These are phyloP conservation scores for Tapirus terrestris DNA, from an alignment of 2,113 vertebrate genomes.

Conservation along the genomic window DNA sequence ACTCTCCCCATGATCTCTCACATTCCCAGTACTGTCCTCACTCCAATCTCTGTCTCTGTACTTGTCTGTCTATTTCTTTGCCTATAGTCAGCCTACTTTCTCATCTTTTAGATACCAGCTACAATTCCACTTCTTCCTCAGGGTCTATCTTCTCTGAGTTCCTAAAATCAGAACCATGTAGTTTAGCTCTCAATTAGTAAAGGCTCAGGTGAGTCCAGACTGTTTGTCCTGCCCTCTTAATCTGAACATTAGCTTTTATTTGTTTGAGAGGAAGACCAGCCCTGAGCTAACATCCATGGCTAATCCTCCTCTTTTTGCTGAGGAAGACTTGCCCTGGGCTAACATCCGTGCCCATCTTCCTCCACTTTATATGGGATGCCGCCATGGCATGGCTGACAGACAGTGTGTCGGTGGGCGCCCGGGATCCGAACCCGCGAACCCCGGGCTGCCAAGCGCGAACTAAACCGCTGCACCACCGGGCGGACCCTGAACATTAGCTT, in stretches of 20 bases:
- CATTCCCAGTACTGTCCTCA: not conserved
- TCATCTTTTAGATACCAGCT: not conserved
- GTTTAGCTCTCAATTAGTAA: not conserved
- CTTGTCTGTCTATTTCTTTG: not conserved
- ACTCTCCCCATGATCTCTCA: not conserved
- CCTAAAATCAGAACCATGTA: not conserved
- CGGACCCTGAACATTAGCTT: not conserved
- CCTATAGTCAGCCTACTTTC: not conserved
- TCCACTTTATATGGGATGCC: too few species aligned
- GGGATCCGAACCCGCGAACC: too few species aligned
- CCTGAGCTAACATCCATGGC: too few species aligned
- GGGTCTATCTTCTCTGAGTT: not conserved
- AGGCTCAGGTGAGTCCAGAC: not conserved
- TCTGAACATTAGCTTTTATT: not conserved
- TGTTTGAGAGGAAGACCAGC: too few species aligned
- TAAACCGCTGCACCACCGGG: too few species aligned
- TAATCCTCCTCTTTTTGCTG: too few species aligned
- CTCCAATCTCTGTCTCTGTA: not conserved
- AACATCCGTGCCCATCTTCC: too few species aligned
- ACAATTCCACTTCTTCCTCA: not conserved
- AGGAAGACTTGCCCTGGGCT: too few species aligned
- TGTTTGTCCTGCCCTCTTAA: not conserved
- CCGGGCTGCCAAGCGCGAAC: too few species aligned
- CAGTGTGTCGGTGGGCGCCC: too few species aligned
- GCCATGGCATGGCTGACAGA: too few species aligned